phyloP scores from a whole-genome alignment of 2,888 invertebrate genomes.

The Lysandra coridon region DNA sequence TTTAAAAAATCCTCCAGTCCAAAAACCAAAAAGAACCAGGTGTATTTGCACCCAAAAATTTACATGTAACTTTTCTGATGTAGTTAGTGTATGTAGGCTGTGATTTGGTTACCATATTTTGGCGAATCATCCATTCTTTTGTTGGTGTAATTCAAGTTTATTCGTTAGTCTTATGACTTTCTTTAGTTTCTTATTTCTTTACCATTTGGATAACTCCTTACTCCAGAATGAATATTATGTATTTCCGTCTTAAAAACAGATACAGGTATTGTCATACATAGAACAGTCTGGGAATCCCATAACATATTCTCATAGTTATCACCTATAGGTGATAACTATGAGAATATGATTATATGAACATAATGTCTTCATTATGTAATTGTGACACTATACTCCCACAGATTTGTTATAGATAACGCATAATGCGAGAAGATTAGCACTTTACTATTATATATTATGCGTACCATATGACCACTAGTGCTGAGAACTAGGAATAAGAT shows the following conservation, averaged over 20 bases:
- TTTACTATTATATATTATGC: neutral
- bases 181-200: neutral
- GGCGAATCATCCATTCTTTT: no score
- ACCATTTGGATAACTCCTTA: neutral
- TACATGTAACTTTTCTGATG: no score
- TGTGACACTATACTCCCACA: conserved; percentile 18
- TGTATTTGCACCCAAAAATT: no score
- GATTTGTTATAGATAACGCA: conserved; percentile 10
- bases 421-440: neutral
- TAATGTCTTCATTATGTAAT: conserved; percentile 12
- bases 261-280: neutral
- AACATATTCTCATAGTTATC: no score
- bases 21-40: no score
- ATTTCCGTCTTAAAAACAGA: neutral
- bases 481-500: neutral
- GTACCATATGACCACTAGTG: neutral
- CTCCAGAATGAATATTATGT: neutral
- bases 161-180: neutral
- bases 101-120: no score
- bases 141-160: no score
- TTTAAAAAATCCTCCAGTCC: no score
- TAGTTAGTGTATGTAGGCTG: no score
- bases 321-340: conserved; percentile 8
- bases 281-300: neutral
- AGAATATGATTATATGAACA: conserved; percentile 20